phyloP scores from a whole-genome alignment of 2,888 invertebrate species.

The Caenorhabditis imperialis region DNA sequence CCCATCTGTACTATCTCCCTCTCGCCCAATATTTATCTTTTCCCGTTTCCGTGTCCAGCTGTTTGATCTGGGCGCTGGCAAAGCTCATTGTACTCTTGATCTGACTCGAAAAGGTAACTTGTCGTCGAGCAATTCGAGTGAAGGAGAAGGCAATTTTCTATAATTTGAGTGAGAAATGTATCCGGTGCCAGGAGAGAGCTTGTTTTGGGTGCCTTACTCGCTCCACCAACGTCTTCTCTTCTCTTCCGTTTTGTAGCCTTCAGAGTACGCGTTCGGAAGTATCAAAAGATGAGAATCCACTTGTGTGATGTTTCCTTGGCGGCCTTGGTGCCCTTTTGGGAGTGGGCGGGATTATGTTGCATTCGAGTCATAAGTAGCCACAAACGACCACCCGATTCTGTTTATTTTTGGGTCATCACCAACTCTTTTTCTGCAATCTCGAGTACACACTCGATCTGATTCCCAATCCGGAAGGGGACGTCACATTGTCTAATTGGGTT shows the following conservation, averaged over 20 bases:
- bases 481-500: no score
- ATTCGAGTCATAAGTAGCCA: slow-evolving; percentile 15
- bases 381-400: neutral
- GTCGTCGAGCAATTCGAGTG: no score
- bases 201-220: neutral
- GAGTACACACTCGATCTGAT: no score
- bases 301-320: slow-evolving; percentile 19
- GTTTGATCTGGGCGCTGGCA: slow-evolving; percentile 27
- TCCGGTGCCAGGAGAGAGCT: slow-evolving; percentile 7
- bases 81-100: slow-evolving; percentile 21
- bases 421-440: no score
- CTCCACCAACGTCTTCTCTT: neutral
- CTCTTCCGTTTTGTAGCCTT: neutral
- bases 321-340: slow-evolving; percentile 12
- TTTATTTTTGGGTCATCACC: no score
- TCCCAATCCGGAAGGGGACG: no score
- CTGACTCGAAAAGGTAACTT: slow-evolving; percentile 9
- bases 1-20: slow-evolving; percentile 3
- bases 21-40: slow-evolving; percentile 30
- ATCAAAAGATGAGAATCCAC: slow-evolving; percentile 38
- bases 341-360: slow-evolving; percentile 36
- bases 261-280: neutral
- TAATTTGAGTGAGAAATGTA: slow-evolving; percentile 16
- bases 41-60: slow-evolving; percentile 38
- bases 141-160: slow-evolving; percentile 19